A percentile compares a stretch with the other conserved stretches of the same genome.
phyloP scores from a whole-genome alignment of 2,797 vertebrate genomes.

The Florisuga fusca region DNA sequence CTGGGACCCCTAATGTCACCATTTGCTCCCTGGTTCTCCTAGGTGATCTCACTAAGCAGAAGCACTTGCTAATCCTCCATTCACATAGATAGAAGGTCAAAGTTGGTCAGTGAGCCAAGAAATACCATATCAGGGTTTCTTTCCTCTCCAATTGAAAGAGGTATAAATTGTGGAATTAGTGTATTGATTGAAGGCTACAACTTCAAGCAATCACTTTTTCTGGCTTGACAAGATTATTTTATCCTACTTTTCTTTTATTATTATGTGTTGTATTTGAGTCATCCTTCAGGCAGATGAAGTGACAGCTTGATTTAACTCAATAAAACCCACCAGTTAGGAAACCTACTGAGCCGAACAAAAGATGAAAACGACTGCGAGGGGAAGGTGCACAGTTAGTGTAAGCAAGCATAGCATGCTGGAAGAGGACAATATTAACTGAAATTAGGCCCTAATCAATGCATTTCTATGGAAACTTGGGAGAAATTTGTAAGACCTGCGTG shows the following conservation, averaged over 20 bases:
- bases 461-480: constrained; percentile 90
- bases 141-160: constrained; percentile 92
- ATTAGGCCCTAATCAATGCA: constrained; percentile 91
- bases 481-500: constrained; percentile 79
- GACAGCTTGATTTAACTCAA: constrained; percentile 99
- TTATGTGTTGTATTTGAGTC: constrained; percentile 99
- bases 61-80: constrained; percentile 92
- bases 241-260: constrained; percentile 99
- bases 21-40: constrained; percentile 91
- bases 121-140: constrained; percentile 98
- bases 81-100: constrained; percentile 96
- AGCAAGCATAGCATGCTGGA: constrained; percentile 83
- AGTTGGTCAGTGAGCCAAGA: constrained; percentile 99
- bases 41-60: constrained; percentile 93
- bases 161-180: constrained; percentile 99
- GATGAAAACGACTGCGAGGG: constrained; percentile 80
- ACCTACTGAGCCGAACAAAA: constrained; percentile 94
- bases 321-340: constrained; percentile 96
- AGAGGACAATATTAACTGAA: constrained; percentile 88
- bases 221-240: constrained; percentile 99
- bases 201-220: constrained; percentile 98
- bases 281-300: constrained; percentile 98
- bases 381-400: constrained; percentile 82
- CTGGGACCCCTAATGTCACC: constrained; percentile 88
- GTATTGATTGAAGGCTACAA: constrained; percentile 97